phyloP scores from a whole-genome alignment of 1,140 invertebrate genomes.

The Oreohelix idahoensis region DNA sequence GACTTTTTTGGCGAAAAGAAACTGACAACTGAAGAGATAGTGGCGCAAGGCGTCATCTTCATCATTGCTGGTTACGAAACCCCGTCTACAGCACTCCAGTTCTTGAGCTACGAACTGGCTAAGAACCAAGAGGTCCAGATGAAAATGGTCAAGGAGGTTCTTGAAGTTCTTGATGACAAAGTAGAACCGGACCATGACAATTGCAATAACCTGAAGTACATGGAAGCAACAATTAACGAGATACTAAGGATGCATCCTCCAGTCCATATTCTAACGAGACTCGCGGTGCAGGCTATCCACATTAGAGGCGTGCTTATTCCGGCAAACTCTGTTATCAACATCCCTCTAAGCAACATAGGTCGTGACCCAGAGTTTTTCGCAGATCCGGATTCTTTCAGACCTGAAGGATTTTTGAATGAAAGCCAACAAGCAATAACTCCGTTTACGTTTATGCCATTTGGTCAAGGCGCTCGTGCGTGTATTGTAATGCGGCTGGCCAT shows the following conservation, averaged over 20 bases:
- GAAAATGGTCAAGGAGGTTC: constrained; percentile 43
- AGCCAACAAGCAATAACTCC: not conserved
- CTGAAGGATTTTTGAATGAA: constrained; percentile 41
- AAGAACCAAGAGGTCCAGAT: constrained; percentile 66
- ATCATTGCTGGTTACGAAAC: constrained; percentile 81
- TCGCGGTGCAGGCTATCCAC: not conserved
- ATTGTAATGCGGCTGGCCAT: constrained; percentile 77
- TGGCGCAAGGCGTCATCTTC: constrained; percentile 79
- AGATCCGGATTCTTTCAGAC: constrained; percentile 49
- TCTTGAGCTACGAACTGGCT: constrained; percentile 76
- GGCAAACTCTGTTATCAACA: constrained; percentile 10
- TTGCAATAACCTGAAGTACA: constrained; percentile 40
- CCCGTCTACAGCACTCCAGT: constrained; percentile 75
- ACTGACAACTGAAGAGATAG: constrained; percentile 76
- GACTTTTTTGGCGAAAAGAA: constrained; percentile 15
- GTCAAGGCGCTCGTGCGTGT: constrained; percentile 78
- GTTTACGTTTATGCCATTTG: constrained; percentile 57
- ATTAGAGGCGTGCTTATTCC: constrained; percentile 2
- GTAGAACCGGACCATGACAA: constrained; percentile 47
- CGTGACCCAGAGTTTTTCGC: constrained; percentile 48
- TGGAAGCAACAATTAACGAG: constrained; percentile 48
- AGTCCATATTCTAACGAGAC: constrained; percentile 1
- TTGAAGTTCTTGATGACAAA: constrained; percentile 26
- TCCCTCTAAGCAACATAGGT: constrained; percentile 43
- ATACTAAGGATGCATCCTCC: constrained; percentile 50